phyloP scores from a whole-genome alignment of 1,140 invertebrate species.

The Gonatopus flavifemur region DNA sequence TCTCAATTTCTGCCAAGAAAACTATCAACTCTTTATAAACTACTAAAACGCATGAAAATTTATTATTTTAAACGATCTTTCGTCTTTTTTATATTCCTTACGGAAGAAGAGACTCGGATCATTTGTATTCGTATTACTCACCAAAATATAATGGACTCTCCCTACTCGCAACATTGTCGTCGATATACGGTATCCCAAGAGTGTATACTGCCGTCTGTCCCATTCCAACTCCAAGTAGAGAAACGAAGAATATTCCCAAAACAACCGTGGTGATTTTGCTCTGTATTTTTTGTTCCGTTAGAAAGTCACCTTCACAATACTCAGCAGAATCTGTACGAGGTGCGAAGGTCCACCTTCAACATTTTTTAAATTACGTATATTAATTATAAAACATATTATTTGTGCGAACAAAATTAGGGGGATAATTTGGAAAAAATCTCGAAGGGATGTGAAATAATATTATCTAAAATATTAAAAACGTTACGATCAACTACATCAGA shows the following conservation, averaged over 20 bases:
- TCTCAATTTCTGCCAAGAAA: too few relatives aligned
- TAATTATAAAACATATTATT: too few relatives aligned
- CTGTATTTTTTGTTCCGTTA: conserved; percentile 66
- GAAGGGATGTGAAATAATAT: too few relatives aligned
- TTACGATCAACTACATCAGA: too few relatives aligned
- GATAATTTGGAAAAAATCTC: neutral
- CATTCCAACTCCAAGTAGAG: conserved; percentile 85
- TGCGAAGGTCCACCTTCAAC: conserved; percentile 38
- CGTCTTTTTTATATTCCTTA: too few relatives aligned
- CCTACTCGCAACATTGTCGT: conserved; percentile 88
- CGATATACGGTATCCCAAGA: conserved; percentile 91
- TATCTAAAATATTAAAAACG: too few relatives aligned
- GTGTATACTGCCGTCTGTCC: conserved; percentile 92
- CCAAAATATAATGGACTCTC: conserved; percentile 93
- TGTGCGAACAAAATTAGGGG: neutral
- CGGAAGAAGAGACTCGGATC: too few relatives aligned
- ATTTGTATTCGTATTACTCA: conserved; percentile 53
- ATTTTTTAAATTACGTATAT: too few relatives aligned
- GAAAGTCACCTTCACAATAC: conserved; percentile 62
- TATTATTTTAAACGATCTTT: too few relatives aligned
- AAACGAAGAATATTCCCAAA: conserved; percentile 83
- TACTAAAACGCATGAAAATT: too few relatives aligned
- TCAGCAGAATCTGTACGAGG: conserved; percentile 37
- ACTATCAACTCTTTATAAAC: too few relatives aligned
- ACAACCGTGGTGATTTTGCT: conserved; percentile 78